phyloP scores from a whole-genome alignment of 30 jellyfish, hydroid and myxozoan genomes.

The Mastigias papua region DNA sequence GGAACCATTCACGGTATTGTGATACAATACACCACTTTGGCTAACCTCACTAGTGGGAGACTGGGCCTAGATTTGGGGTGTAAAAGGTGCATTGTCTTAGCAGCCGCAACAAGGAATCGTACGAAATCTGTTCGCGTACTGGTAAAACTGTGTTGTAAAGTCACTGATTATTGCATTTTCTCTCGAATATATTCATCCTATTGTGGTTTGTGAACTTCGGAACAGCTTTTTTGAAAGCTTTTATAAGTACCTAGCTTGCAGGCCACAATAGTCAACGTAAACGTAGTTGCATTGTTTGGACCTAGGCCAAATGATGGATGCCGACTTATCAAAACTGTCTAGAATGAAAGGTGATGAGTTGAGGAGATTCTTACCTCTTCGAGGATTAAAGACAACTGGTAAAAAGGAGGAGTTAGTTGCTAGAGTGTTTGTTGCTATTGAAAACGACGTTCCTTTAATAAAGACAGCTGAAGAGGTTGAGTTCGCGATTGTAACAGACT shows the following conservation, averaged over 20 bases:
- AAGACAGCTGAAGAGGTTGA: slow-evolving; percentile 60
- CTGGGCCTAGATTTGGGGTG: too few relatives aligned
- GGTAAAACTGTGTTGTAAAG: too few relatives aligned
- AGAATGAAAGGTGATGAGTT: slow-evolving; percentile 53
- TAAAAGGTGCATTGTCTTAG: too few relatives aligned
- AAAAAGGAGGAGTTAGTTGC: slow-evolving; percentile 52
- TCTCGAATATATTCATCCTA: slow-evolving; percentile 1
- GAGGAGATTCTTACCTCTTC: slow-evolving; percentile 24
- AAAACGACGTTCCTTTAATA: slow-evolving; percentile 24
- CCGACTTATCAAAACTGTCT: slow-evolving; percentile 29
- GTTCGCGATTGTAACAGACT: slow-evolving; percentile 28
- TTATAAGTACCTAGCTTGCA: slow-evolving; percentile 41
- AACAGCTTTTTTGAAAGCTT: slow-evolving; percentile 56
- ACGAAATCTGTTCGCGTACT: too few relatives aligned
- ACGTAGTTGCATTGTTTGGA: background rate
- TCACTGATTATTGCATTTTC: slow-evolving; percentile 20
- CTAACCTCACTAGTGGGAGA: too few relatives aligned
- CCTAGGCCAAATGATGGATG: slow-evolving; percentile 26
- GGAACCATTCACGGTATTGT: too few relatives aligned
- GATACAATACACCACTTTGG: too few relatives aligned
- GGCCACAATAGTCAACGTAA: background rate
- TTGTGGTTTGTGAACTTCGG: slow-evolving; percentile 28
- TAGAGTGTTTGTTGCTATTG: slow-evolving; percentile 61
- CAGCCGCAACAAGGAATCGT: too few relatives aligned
- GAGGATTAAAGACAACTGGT: slow-evolving; percentile 49